Evolutionary conservation across 2,888 invertebrate genomes (phyloP), one percentile per base, ranked within the genome.

Genomic region (Sarcophaga subvicina): DNA sequence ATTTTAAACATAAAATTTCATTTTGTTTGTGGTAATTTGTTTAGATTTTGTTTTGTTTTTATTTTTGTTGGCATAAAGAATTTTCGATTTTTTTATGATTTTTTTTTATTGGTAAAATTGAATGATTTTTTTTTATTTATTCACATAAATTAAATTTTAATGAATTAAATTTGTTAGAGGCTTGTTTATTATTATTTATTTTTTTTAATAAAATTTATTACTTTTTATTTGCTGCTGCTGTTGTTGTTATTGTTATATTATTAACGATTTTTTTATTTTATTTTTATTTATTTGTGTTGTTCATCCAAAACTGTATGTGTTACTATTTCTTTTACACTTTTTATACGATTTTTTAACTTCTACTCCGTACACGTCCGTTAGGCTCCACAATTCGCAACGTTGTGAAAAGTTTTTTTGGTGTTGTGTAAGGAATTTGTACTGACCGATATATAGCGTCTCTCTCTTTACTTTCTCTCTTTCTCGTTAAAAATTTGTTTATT

Each of bases 321-420:
- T 22, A 2, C 27, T 11, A 45, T 82, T 22, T 66, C 20, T 17
- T 71, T 75, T 14, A 12, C 37, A 63, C 69, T 54, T 37, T 62
- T 66, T 59, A 25, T 49, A 25, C 73, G 17, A 49, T 54, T 66
- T 60, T 66, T 60, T 69, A 66, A 49, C 25, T 80, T n/a, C 45
- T 79, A 64, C 25, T 85, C 79, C 85, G 88, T 87, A 87, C 89
- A 89, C 90, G 89, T 90, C 90, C 90, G 89, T 89, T 88, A 89
- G 89, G 88, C 89, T 89, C 89, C 90, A 90, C 90, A 89, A 90
- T 90, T 89, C 90, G 90, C 89, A 89, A 90, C 90, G 89, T 89
- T 90, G 90, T 91, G 90, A 90, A 90, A 90, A 90, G 88, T 89
- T 88, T 81, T 81, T 71, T 3, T 2, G 64, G n/a, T 80, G 72